Percentiles rank a stretch among this genome's conserved stretches.
phyloP scores from a whole-genome alignment of 2,797 vertebrate species.

The Lophius americanus region DNA sequence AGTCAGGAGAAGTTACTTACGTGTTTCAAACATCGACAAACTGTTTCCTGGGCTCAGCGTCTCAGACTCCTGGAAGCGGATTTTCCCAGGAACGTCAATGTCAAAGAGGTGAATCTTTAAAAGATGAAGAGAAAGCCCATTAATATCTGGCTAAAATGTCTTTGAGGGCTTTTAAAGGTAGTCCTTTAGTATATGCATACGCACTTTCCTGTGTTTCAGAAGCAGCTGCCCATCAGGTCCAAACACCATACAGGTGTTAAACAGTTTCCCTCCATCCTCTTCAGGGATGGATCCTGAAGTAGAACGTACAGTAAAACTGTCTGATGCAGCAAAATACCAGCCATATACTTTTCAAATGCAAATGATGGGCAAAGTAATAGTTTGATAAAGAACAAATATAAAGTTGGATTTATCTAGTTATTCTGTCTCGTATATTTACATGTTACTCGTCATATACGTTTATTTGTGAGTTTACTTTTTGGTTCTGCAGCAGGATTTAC shows the following conservation, averaged over 20 bases:
- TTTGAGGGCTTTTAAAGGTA: background rate
- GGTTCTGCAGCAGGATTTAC: no score
- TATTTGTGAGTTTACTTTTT: no score
- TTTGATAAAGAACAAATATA: no score
- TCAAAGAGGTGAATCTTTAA: slow-evolving; percentile 95
- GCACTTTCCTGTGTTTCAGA: slow-evolving; percentile 94
- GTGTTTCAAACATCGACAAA: slow-evolving; percentile 91
- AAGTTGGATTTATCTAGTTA: no score
- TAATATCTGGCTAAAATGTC: background rate
- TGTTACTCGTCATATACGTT: no score
- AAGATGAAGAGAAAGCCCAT: background rate
- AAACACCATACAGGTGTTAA: slow-evolving; percentile 93
- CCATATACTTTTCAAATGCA: no score
- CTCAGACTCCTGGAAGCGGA: slow-evolving; percentile 96
- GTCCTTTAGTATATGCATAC: background rate
- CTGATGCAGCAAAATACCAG: no score
- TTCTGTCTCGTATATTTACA: no score
- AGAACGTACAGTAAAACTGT: background rate
- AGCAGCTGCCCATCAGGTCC: slow-evolving; percentile 90
- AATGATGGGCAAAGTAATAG: no score
- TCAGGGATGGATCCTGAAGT: slow-evolving; percentile 94
- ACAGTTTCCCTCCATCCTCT: slow-evolving; percentile 90
- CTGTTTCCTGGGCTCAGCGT: slow-evolving; percentile 88
- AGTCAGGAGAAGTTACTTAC: slow-evolving; percentile 75
- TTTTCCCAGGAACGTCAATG: slow-evolving; percentile 94